A percentile compares a stretch with the other conserved stretches of the same genome.
These are phyloP conservation scores for Stichopus horrens DNA, from an alignment of 53 echinoderm and acorn worm species.

Conservation along the genomic window DNA sequence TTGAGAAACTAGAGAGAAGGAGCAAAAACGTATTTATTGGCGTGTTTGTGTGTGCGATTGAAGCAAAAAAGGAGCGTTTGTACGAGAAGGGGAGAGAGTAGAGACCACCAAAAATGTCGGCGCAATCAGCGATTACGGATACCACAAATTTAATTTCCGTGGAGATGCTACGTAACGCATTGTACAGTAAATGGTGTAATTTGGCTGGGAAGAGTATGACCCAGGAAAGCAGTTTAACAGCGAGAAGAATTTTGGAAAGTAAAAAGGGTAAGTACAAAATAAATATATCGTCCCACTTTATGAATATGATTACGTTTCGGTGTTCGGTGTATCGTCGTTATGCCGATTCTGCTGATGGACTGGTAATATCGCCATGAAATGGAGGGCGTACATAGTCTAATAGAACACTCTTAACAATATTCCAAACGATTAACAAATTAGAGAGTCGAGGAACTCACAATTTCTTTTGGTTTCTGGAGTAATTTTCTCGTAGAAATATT, in stretches of 20 bases:
- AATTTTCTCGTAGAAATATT: background rate
- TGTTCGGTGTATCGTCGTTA: no score
- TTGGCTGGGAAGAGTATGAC: slow-evolving; percentile 82
- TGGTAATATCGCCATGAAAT: no score
- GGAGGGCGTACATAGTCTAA: no score
- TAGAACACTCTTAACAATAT: no score
- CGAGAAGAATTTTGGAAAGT: slow-evolving; percentile 81
- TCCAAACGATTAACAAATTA: no score
- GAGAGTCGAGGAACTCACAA: background rate
- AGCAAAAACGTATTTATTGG: background rate
- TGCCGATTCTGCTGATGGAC: no score
- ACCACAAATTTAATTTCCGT: slow-evolving; percentile 80
- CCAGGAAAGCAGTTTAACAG: slow-evolving; percentile 72
- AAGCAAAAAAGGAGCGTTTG: background rate
- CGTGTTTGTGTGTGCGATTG: background rate
- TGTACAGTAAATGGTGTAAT: slow-evolving; percentile 99
- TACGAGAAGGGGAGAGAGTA: slow-evolving; percentile 9
- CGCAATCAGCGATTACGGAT: slow-evolving; percentile 22
- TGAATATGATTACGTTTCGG: no score
- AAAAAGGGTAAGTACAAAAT: slow-evolving; percentile 78
- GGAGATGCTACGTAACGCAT: slow-evolving; percentile 94
- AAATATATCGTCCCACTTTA: no score
- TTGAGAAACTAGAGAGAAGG: slow-evolving; percentile 7
- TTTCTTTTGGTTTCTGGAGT: background rate
- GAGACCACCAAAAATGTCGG: slow-evolving; percentile 28